Percentiles rank a stretch among this genome's conserved stretches.
Conservation (phyloP, 2,113 vertebrate species). For the Platichthys flesus region DNA sequence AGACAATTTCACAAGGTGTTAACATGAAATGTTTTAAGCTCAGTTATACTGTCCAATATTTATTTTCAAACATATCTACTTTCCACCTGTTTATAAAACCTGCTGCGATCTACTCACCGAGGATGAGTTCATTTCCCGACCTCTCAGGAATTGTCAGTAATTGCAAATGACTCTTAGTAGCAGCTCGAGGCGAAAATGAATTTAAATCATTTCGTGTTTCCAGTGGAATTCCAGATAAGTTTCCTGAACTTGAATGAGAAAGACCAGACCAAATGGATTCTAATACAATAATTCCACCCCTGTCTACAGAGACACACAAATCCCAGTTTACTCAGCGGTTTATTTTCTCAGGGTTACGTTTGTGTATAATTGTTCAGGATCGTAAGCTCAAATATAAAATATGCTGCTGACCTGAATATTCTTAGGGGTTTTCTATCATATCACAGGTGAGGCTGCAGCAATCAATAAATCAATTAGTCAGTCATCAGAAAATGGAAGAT, state of each 20-base stretch:
- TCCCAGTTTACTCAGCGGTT: neutral
- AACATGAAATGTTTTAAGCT: neutral
- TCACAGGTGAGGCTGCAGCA: too few species aligned
- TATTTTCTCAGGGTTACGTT: neutral
- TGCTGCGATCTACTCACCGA: neutral
- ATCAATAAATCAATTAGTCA: neutral
- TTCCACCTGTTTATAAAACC: constrained; percentile 15
- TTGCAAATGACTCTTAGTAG: constrained; percentile 31
- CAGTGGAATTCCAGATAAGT: constrained; percentile 10
- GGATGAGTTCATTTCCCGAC: constrained; percentile 10
- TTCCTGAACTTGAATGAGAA: constrained; percentile 20
- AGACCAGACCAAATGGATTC: constrained; percentile 1
- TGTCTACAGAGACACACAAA: neutral
- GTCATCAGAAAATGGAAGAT: neutral
- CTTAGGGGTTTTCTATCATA: too few species aligned
- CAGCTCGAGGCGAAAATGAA: constrained; percentile 40
- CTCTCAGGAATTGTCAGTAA: constrained; percentile 24
- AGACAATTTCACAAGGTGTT: neutral
- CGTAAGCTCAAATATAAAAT: too few species aligned
- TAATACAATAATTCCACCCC: constrained; percentile 4
- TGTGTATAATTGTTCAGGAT: neutral
- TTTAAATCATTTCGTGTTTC: constrained; percentile 33
- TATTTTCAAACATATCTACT: neutral
- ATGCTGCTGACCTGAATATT: too few species aligned
- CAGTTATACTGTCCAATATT: neutral